Conservation (phyloP, 53 echinoderm and acorn worm genomes). For the Arbacia lixula region DNA sequence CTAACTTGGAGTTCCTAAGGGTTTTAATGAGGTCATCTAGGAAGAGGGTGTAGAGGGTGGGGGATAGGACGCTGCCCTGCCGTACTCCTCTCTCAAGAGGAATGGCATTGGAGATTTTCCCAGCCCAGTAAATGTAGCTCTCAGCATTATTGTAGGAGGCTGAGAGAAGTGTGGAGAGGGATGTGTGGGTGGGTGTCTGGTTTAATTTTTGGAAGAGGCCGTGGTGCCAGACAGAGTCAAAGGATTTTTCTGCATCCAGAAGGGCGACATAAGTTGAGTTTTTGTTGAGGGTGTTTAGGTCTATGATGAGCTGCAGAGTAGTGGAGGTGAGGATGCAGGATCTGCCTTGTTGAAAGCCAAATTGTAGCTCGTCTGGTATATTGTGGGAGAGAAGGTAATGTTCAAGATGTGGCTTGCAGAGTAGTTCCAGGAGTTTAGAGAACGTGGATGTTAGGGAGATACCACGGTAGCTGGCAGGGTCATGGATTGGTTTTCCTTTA, state of each 20-base stretch:
- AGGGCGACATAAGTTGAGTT: not conserved
- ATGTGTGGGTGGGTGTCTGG: not conserved
- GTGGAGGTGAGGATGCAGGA: constrained; percentile 15
- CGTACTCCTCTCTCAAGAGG: not conserved
- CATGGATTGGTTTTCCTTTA: not conserved
- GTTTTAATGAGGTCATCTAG: constrained; percentile 8
- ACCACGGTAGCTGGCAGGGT: constrained; percentile 27
- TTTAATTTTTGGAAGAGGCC: constrained; percentile 28
- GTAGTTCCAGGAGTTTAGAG: constrained; percentile 3
- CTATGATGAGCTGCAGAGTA: constrained; percentile 18
- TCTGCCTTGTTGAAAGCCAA: constrained; percentile 18
- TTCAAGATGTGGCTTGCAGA: not conserved
- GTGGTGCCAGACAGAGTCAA: constrained; percentile 38
- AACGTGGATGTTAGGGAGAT: constrained; percentile 3
- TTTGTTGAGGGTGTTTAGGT: not conserved
- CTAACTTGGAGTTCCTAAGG: not conserved
- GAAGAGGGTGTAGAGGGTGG: not conserved
- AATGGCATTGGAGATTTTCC: not conserved
- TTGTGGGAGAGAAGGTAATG: not conserved
- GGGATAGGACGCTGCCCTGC: not conserved
- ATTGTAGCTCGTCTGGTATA: constrained; percentile 31
- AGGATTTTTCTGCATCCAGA: constrained; percentile 33
- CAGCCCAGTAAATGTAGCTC: not conserved
- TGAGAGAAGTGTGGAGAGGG: not conserved
- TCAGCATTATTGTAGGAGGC: not conserved